Evolutionary conservation across 2,797 vertebrate genomes (phyloP).

Genomic region (Lepus townsendii): DNA sequence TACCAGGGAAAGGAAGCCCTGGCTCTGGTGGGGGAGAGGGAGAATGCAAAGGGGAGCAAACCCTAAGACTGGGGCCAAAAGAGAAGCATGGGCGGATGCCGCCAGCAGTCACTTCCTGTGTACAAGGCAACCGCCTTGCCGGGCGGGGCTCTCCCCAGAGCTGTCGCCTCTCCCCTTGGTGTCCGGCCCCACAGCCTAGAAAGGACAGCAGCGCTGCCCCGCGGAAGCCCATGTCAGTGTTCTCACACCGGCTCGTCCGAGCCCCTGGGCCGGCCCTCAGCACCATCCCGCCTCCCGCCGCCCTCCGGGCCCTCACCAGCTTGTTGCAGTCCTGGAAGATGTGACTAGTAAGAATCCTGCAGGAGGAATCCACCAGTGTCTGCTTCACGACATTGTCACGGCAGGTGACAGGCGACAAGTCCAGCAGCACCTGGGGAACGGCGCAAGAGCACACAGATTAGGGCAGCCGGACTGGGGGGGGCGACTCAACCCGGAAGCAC

Average conservation of each 20-base stretch:
- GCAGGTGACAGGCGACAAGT: slow-evolving; percentile 87
- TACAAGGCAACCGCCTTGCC: neutral
- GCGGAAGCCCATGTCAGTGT: neutral
- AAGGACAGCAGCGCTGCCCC: neutral
- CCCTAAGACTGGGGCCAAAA: neutral
- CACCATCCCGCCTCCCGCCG: neutral
- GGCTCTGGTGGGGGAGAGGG: neutral
- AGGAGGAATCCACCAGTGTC: slow-evolving; percentile 95
- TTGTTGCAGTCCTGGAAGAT: slow-evolving; percentile 94
- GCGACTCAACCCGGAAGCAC: neutral
- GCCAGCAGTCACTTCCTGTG: neutral
- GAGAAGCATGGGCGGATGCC: accelerated
- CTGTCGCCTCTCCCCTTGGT: accelerated
- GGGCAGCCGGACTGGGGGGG: neutral
- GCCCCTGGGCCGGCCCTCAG: neutral
- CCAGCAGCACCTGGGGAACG: slow-evolving; percentile 33
- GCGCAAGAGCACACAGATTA: too few relatives aligned
- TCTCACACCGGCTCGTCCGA: too few relatives aligned
- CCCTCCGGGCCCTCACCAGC: slow-evolving; percentile 89
- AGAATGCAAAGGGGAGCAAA: neutral
- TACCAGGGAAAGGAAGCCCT: neutral
- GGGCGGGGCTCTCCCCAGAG: neutral
- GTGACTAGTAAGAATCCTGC: slow-evolving; percentile 92
- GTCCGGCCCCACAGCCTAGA: neutral
- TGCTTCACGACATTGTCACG: slow-evolving; percentile 92